Base-by-base conservation (phyloP, 2,797 vertebrate genomes). In the Gallinago nigripennis region DNA sequence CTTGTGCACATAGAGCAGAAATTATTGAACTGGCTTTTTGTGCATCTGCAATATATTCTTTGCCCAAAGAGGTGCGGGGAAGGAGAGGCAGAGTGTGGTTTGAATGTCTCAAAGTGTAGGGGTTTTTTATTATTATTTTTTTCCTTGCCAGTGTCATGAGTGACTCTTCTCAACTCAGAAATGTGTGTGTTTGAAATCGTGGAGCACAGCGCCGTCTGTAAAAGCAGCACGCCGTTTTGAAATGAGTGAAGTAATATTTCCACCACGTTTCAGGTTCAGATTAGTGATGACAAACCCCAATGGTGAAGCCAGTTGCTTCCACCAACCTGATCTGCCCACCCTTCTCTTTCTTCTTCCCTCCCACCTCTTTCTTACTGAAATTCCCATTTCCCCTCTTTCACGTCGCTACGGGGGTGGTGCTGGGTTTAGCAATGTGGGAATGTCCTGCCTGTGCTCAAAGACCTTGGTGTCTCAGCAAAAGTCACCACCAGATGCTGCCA, bases 401-500 rank as follows among this genome's bases (percentile, higher is more conserved):
- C 3, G 0, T 75, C 25, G 4, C 50, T 24, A 43, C 39, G 20
- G 63, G 57, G 28, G 13, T 16, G 28, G 8, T 61, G 8, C 53
- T 8, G 45, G 3, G 33, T 88, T 78, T 65, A 76, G 91, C 86
- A 85, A 35, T 31, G n/a, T 1, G 5, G 84, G 86, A 65, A 56
- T 12, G 41, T 25, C 63, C 61, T 61, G 48, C 31, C 56, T 39
- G 16, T 39, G 60, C 64, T 66, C 53, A 6, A 48, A 16, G 39
- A 41, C 66, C 2, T 3, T 1, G 3, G 77, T 6, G 79, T 20
- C 73, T 23, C 9, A 16, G 86, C 69, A 51, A 31, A 88, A 94
- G 54, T 45, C 2, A 2, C n/a, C 0, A 0, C 57, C 0, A 43
- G 41, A 0, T 0, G 0, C 31, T 70, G 56, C 68, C 3, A 4